phyloP scores from a whole-genome alignment of 2,888 invertebrate genomes.

The Erebia palarica region DNA sequence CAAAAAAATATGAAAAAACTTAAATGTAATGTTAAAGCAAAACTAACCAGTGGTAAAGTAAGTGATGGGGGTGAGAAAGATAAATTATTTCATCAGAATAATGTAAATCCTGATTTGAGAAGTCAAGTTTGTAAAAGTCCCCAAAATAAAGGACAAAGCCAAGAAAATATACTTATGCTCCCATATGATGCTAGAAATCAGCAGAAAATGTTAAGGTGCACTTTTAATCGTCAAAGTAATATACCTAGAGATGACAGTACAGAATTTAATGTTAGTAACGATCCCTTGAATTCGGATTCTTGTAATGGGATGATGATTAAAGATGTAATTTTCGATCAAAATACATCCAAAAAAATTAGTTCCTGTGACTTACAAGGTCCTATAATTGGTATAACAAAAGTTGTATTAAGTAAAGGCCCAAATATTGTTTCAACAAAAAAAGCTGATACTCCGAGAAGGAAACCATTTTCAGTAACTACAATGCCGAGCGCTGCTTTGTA shows the following conservation, averaged over 20 bases:
- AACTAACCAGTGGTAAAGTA: background rate
- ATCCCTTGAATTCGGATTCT: constrained; percentile 18
- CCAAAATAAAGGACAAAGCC: background rate
- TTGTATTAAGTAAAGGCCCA: constrained; percentile 49
- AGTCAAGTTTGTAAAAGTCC: background rate
- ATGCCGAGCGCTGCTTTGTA: constrained; percentile 45
- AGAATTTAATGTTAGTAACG: constrained; percentile 3
- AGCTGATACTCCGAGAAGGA: constrained; percentile 42
- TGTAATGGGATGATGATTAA: constrained; percentile 13
- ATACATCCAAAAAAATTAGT: constrained; percentile 15
- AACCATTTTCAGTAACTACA: constrained; percentile 48
- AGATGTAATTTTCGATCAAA: constrained; percentile 12
- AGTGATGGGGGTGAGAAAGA: background rate
- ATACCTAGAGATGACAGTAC: background rate
- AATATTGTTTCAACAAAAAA: constrained; percentile 36
- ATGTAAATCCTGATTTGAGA: background rate
- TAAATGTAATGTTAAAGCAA: background rate
- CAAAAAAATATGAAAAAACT: constrained; percentile 12
- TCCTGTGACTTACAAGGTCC: constrained; percentile 38
- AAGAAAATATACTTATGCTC: constrained; percentile 3
- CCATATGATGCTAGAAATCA: constrained; percentile 2
- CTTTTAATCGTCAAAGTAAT: background rate
- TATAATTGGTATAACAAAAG: constrained; percentile 52
- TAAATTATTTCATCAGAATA: background rate
- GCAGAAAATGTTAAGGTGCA: background rate